These are phyloP conservation scores for Sinocyclocheilus maitianheensis DNA, from an alignment of 2,113 vertebrate genomes.

Conservation along the genomic window DNA sequence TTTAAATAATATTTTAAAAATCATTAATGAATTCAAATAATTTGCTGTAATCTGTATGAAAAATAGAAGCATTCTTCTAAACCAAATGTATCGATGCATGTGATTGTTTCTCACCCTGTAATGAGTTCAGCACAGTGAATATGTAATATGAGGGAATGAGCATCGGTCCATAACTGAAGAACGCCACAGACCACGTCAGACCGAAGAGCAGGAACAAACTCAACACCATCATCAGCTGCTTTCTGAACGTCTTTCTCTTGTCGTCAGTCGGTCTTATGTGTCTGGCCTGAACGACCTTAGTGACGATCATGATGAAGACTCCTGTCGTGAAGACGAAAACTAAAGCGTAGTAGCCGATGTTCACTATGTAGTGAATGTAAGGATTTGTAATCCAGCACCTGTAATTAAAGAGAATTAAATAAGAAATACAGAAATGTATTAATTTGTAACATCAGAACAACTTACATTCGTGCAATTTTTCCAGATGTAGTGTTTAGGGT, in stretches of 20 bases:
- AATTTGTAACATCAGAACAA: not conserved
- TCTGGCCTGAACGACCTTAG: not conserved
- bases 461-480: constrained; percentile 58
- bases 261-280: rapidly evolving
- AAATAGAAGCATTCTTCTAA: too few relatives aligned
- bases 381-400: constrained; percentile 68
- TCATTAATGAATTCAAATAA: too few relatives aligned
- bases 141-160: too few relatives aligned
- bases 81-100: too few relatives aligned
- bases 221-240: constrained; percentile 51
- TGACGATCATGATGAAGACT: constrained; percentile 48
- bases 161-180: constrained; percentile 59
- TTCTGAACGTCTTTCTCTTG: not conserved
- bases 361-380: constrained; percentile 52
- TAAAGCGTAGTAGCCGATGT: constrained; percentile 57
- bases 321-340: constrained; percentile 59
- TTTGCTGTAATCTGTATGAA: too few relatives aligned
- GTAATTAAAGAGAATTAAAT: not conserved
- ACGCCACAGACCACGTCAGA: constrained; percentile 67
- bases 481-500: not conserved
- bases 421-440: not conserved
- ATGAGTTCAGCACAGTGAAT: too few relatives aligned
- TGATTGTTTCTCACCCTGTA: too few relatives aligned
- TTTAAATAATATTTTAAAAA: too few relatives aligned
- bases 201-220: constrained; percentile 60